These are phyloP conservation scores for Panagrolaimus sp. DNA, from an alignment of 1,140 invertebrate genomes.

Conservation along the genomic window DNA sequence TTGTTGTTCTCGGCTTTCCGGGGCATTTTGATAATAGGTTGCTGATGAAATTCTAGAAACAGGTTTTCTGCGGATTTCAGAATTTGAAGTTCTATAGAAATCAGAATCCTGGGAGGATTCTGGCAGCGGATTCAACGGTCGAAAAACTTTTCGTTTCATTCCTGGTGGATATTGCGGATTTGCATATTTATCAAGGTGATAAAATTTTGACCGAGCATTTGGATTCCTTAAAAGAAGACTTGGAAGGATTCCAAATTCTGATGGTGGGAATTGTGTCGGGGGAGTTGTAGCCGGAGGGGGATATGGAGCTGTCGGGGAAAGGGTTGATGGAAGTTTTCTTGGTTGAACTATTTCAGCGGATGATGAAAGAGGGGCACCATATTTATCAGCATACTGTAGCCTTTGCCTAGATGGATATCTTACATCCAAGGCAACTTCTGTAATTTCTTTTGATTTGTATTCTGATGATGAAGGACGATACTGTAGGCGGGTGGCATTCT, in stretches of 20 bases:
- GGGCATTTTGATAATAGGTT: background rate
- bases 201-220: conserved; percentile 13
- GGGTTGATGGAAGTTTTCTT: background rate
- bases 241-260: background rate
- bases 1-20: too few relatives aligned
- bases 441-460: background rate
- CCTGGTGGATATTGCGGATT: background rate
- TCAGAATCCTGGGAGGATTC: background rate
- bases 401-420: background rate
- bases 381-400: background rate
- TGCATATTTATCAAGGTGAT: background rate
- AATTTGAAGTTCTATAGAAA: too few relatives aligned
- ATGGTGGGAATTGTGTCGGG: background rate
- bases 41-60: background rate
- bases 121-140: too few relatives aligned
- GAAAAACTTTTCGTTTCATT: background rate
- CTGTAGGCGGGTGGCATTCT: background rate
- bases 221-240: background rate
- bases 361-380: background rate
- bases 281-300: background rate
- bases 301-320: background rate
- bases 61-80: background rate
- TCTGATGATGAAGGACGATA: background rate
- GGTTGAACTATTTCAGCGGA: background rate
- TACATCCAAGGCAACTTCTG: background rate